Evolutionary conservation across 2,797 vertebrate species (phyloP).

Genomic region (Ispidina lecontei): DNA sequence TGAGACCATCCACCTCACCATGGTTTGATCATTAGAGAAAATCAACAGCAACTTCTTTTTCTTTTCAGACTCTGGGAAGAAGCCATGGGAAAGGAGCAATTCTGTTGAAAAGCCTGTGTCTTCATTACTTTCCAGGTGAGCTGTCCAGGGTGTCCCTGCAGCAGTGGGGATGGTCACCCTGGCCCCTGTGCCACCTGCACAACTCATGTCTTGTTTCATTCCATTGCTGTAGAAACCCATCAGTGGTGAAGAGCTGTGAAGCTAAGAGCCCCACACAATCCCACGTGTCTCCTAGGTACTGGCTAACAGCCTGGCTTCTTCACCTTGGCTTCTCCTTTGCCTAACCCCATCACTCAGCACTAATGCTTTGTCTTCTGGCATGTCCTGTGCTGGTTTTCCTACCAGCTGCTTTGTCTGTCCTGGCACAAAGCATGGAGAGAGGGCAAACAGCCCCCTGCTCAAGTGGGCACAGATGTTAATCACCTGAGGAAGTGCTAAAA

Average conservation of each 20-base stretch:
- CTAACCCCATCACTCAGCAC: constrained; percentile 11
- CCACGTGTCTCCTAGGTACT: constrained; percentile 84
- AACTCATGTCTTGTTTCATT: constrained; percentile 78
- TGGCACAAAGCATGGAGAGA: not conserved
- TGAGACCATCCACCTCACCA: not conserved
- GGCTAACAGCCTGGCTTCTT: constrained; percentile 41
- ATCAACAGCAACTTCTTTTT: not conserved
- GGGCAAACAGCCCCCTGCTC: not conserved
- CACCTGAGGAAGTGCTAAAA: not conserved
- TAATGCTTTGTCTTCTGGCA: not conserved
- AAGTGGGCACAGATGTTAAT: not conserved
- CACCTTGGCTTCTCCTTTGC: constrained; percentile 60
- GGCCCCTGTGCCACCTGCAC: not conserved
- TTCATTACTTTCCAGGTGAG: constrained; percentile 93
- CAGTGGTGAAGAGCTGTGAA: constrained; percentile 83
- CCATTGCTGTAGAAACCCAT: constrained; percentile 82
- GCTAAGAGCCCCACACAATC: constrained; percentile 84
- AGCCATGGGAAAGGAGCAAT: constrained; percentile 97
- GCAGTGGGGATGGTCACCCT: not conserved
- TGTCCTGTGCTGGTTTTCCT: not conserved
- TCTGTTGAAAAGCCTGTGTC: constrained; percentile 91
- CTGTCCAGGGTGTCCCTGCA: not conserved
- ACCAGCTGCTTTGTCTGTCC: not conserved
- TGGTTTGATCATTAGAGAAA: not conserved
- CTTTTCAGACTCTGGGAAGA: constrained; percentile 90